Base-by-base conservation (phyloP, 2,113 vertebrate species). In the Saimiri boliviensis region DNA sequence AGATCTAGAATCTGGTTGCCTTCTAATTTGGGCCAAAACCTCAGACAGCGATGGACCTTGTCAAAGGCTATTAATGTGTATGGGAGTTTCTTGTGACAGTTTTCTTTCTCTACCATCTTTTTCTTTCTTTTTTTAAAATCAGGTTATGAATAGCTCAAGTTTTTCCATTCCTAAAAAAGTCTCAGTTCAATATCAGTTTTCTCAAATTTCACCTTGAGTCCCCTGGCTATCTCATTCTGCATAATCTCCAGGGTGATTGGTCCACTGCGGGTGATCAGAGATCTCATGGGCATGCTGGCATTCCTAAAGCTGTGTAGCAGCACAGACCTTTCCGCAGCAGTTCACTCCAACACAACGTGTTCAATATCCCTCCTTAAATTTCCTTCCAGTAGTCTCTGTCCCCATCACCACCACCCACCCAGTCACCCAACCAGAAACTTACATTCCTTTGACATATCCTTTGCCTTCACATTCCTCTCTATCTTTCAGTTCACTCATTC, bases 21-120 rank as follows among this genome's bases (percentile, higher is more conserved):
- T 94, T 93, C 60, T 32, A 77, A 86, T 91, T 71, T 42, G n/a
- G 47, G 37, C n/a, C 60, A 40, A 89, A 76, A 86, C 19, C 10
- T 73, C 60, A 71, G 76, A 70, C 13, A 20, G n/a, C 12, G 10
- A 40, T 13, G 30, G 16, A 30, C 7, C 16, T 81, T 52, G 37
- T 14, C 0, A 8, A 94, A 96, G n/a, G 49, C 6, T 37, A 49
- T 2, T 30, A 16, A 17, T 30, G 8, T 66, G 21, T 66, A 9
- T 47, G 37, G 35, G 54, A 80, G 27, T 56, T 87, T 86, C 37
- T 79, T 77, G 8, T 19, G 25, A 56, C 11, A 20, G 19, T 3
- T 77, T 81, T 58, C 13, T 74, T 35, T 52, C 14, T 54, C 23
- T 79, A 2, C 5, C 13, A 17, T 52, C 52, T 52, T 63, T 63